Conservation (phyloP, 2,113 vertebrate species). For the Alethe diademata region DNA sequence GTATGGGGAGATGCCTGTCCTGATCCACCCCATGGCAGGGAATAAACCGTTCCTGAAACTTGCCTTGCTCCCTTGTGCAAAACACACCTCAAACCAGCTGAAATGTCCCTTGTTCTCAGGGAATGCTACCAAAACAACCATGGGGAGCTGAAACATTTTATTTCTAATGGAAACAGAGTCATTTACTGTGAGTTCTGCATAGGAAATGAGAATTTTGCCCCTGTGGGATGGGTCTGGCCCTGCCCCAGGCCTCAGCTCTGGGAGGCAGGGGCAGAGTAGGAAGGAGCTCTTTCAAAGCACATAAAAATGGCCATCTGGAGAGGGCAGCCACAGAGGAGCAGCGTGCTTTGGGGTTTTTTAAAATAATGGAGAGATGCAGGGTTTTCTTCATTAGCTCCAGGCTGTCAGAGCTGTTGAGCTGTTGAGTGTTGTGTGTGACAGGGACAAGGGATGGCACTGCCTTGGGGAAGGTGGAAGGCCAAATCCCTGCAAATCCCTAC, state of each 20-base stretch:
- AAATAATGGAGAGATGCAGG: neutral
- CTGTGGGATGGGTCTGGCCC: neutral
- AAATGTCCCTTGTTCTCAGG: neutral
- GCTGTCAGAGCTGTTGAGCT: too few species aligned
- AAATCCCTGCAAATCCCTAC: too few species aligned
- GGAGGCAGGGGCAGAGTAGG: neutral
- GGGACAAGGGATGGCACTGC: neutral
- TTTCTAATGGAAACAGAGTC: neutral
- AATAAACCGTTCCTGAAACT: neutral
- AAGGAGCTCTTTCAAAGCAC: neutral
- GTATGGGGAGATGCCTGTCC: neutral
- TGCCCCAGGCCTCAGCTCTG: neutral
- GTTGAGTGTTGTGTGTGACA: neutral
- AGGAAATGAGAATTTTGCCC: neutral
- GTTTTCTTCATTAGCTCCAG: neutral
- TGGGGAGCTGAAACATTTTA: neutral
- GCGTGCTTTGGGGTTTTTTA: neutral
- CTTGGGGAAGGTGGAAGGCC: neutral
- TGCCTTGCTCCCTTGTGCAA: neutral
- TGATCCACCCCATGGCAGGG: neutral
- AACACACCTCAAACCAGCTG: neutral
- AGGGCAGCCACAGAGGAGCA: neutral
- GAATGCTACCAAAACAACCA: neutral
- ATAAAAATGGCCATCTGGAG: neutral
- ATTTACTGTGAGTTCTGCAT: neutral